Percentiles rank a stretch among this genome's conserved stretches.
Conservation (phyloP, 1,140 invertebrate genomes). For the Drosophila tani region DNA sequence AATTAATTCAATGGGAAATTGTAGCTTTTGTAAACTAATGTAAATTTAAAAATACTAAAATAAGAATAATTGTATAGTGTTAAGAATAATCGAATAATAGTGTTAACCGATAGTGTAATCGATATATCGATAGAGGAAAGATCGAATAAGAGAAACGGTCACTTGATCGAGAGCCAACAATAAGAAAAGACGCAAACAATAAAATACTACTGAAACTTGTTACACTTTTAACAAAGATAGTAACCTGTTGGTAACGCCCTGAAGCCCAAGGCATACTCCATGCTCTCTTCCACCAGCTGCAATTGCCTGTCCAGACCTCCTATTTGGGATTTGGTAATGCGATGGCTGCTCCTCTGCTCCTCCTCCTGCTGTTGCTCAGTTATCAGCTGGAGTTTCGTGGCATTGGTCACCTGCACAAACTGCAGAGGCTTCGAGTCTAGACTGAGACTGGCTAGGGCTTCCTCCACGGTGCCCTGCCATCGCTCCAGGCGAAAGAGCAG, state of each 20-base stretch:
- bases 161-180: no score
- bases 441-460: conserved; percentile 50
- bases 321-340: conserved; percentile 58
- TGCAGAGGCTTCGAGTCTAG: conserved; percentile 37
- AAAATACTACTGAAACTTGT: no score
- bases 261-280: conserved; percentile 71
- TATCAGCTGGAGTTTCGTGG: conserved; percentile 55
- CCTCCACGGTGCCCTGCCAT: conserved; percentile 60
- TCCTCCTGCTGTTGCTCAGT: neutral
- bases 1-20: no score
- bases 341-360: neutral
- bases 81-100: no score
- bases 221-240: neutral
- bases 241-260: conserved; percentile 54
- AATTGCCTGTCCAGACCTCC: conserved; percentile 70
- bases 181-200: no score
- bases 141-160: no score
- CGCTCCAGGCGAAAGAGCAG: conserved; percentile 55
- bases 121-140: no score
- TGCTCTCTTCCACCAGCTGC: conserved; percentile 65
- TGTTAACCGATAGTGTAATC: no score
- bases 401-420: conserved; percentile 64
- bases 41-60: no score
- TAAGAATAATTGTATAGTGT: no score
- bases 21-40: no score